Evolutionary conservation across 64 coral and sea anemone species (phyloP), one percentile per base, ranked within the genome.

Genomic region (Platygyra sinensis): DNA sequence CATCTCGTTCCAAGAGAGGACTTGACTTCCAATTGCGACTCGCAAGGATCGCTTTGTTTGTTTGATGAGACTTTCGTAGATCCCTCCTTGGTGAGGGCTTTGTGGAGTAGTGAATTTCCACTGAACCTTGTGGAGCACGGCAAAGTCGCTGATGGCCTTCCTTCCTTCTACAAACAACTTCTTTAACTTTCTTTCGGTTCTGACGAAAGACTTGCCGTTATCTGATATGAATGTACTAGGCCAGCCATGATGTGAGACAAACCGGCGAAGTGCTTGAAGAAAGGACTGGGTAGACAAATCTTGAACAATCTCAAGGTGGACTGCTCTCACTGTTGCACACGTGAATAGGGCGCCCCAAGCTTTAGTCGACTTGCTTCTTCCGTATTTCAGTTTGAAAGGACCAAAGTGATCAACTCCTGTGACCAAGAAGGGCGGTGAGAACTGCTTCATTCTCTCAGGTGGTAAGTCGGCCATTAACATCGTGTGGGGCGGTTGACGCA

Each of bases 121-220:
- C 33, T 36, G 33, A 20, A 42, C 2, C 36, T 50, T 50, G 75
- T 20, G 33, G 27, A 73, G 72, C 72, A 73, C 30, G 0, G 72
- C 72, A 30, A 73, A 32, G 30, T 29, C 30, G 30, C 30, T 5
- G 72, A 73, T 73, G 6, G 27, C n/a, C 27, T 89, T 67, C 67
- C 62, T 62, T 39, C 30, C 72, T 42, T 89, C 60, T 22, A 20
- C 55, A n/a, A 89, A 20, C 24, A 89, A 25, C 76, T 89, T 80
- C 22, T 30, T 52, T 10, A 89, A 27, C 62, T 76, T 42, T 64
- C 38, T 80, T 30, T 89, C 87, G 29, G 87, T 60, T 15, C 87
- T 57, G 8, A 89, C 87, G 36, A 89, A 89, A 16, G 55, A 79
- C 22, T 59, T 80, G 36, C 87, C 75, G 57, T 73, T 73, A 28